Percentiles rank a stretch among this genome's conserved stretches.
Evolutionary conservation across 2,888 invertebrate species (phyloP).

Genomic region (Lepetodrilus schrolli): DNA sequence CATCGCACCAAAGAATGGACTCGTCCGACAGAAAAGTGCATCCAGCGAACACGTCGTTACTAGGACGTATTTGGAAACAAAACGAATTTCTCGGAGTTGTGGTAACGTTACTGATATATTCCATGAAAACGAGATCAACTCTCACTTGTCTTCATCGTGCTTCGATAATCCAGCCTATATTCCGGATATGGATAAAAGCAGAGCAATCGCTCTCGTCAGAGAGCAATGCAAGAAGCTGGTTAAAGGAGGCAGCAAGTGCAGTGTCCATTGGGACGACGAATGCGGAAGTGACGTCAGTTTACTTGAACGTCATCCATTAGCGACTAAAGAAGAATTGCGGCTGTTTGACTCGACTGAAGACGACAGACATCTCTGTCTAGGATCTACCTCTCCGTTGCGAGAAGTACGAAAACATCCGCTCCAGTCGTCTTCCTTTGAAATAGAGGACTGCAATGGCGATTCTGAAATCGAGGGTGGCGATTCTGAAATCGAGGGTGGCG

Average conservation of each 20-base stretch:
- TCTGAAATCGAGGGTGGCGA: neutral
- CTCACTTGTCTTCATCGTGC: conserved; percentile 36
- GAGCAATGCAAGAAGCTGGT: conserved; percentile 6
- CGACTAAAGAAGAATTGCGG: conserved; percentile 12
- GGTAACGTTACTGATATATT: conserved; percentile 31
- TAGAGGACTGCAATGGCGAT: neutral
- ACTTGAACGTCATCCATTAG: neutral
- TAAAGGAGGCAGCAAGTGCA: conserved; percentile 1
- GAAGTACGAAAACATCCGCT: conserved; percentile 7
- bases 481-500: no score
- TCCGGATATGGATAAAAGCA: conserved; percentile 21
- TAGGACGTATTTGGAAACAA: conserved; percentile 15
- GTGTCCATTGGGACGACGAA: conserved; percentile 11
- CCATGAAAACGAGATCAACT: neutral
- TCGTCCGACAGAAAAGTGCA: neutral
- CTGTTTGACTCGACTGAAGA: conserved; percentile 7
- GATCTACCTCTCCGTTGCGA: neutral
- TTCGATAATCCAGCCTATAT: conserved; percentile 55
- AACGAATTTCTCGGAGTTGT: conserved; percentile 36
- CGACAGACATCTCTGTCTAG: neutral
- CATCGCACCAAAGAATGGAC: conserved; percentile 49
- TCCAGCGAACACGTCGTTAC: conserved; percentile 1
- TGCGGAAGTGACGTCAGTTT: conserved; percentile 24
- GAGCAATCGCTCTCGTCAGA: neutral
- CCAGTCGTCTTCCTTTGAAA: neutral